Percentiles rank a stretch among this genome's conserved stretches.
Conservation (phyloP, 2,797 vertebrate species). For the Acanthurus leucopareius region DNA sequence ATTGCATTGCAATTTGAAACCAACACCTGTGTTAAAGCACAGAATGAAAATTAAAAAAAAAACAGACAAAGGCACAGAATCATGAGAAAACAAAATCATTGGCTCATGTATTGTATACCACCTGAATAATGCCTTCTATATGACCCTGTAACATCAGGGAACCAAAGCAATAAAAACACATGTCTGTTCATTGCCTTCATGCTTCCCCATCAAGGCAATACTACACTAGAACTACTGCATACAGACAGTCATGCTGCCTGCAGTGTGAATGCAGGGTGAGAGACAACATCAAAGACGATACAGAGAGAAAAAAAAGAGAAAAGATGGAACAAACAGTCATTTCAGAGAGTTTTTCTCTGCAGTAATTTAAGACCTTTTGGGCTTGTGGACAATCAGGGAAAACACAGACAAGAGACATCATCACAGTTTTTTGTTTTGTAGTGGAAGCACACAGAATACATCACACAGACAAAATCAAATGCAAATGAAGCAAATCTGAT, state of each 20-base stretch:
- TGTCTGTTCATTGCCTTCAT: not conserved
- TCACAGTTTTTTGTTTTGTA: constrained; percentile 16
- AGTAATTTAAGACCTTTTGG: constrained; percentile 6
- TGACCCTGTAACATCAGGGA: not conserved
- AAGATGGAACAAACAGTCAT: not conserved
- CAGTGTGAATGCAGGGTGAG: constrained; percentile 5
- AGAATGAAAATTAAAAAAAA: too few relatives aligned
- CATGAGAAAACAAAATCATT: too few relatives aligned
- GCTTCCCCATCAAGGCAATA: constrained; percentile 8
- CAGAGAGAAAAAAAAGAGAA: not conserved
- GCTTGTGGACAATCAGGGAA: constrained; percentile 30
- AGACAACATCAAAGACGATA: constrained; percentile 15
- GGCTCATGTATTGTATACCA: too few relatives aligned
- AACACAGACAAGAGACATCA: constrained; percentile 24
- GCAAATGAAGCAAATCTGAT: constrained; percentile 17
- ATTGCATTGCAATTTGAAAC: not conserved
- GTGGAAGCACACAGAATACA: constrained; percentile 6
- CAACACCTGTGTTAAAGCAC: too few relatives aligned
- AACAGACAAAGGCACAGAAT: too few relatives aligned
- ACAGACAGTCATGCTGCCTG: constrained; percentile 11
- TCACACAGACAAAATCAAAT: not conserved
- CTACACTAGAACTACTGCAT: not conserved
- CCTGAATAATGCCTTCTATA: not conserved
- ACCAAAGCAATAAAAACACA: constrained; percentile 6
- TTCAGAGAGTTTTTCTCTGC: constrained; percentile 15